A percentile compares a stretch with the other conserved stretches of the same genome.
These are phyloP conservation scores for Pipistrellus pygmaeus DNA, from an alignment of 2,797 vertebrate species.

Conservation along the genomic window DNA sequence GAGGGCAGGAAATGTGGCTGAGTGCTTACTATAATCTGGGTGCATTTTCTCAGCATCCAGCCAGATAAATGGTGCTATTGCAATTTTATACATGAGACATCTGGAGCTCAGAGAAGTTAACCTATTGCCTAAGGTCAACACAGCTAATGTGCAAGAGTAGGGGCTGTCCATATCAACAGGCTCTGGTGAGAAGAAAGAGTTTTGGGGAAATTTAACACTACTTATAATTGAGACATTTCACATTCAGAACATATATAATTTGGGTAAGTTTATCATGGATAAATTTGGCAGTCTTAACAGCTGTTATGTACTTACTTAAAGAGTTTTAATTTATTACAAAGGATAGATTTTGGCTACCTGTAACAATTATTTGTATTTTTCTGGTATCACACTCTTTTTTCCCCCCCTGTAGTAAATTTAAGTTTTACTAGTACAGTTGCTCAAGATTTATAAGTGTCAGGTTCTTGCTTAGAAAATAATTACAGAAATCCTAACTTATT, in stretches of 20 bases:
- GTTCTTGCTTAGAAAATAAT: conserved; percentile 17
- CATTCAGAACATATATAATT: not conserved
- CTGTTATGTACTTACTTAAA: conserved; percentile 21
- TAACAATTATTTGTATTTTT: not conserved
- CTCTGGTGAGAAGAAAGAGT: not conserved
- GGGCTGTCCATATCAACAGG: not conserved
- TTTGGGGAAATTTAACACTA: not conserved
- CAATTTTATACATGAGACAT: not conserved
- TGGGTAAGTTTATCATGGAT: not conserved
- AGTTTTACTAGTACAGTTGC: conserved; percentile 22
- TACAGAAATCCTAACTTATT: conserved; percentile 42
- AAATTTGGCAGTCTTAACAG: not conserved
- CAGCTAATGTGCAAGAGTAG: not conserved
- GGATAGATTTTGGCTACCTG: not conserved
- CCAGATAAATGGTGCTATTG: not conserved
- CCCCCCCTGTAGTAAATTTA: conserved; percentile 53
- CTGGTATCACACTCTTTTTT: not conserved
- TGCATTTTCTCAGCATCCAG: not conserved
- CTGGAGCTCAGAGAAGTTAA: not conserved
- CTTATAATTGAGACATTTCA: not conserved
- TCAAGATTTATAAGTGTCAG: conserved; percentile 28
- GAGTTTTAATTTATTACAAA: conserved; percentile 53
- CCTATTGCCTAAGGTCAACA: not conserved
- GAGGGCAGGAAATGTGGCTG: not conserved
- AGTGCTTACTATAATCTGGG: too few species aligned